A percentile compares a stretch with the other conserved stretches of the same genome.
Conservation (phyloP, 2,113 vertebrate species). For the Cololabis saira region DNA sequence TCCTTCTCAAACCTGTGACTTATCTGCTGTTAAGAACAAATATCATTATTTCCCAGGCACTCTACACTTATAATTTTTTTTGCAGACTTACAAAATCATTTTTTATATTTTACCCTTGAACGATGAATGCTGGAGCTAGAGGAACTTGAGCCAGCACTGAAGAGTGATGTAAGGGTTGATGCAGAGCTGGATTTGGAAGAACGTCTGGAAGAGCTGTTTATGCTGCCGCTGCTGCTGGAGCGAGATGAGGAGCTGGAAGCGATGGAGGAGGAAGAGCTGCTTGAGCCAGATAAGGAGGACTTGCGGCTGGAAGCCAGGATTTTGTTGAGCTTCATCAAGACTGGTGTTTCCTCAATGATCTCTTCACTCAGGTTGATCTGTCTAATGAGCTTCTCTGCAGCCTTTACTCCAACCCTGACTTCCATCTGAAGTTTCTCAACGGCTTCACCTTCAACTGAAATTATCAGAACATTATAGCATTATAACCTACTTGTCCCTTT, state of each 20-base stretch:
- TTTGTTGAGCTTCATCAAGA: slow-evolving; percentile 80
- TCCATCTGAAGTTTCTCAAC: slow-evolving; percentile 85
- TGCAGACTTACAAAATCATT: not conserved
- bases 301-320: slow-evolving; percentile 69
- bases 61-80: not conserved
- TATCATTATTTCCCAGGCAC: slow-evolving; percentile 3
- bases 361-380: slow-evolving; percentile 62
- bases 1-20: slow-evolving; percentile 45
- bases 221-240: slow-evolving; percentile 3
- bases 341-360: slow-evolving; percentile 18
- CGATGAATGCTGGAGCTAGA: slow-evolving; percentile 45
- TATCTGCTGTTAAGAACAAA: slow-evolving; percentile 37
- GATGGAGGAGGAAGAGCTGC: not conserved
- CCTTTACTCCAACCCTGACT: slow-evolving; percentile 79
- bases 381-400: slow-evolving; percentile 79
- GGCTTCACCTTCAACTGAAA: slow-evolving; percentile 68
- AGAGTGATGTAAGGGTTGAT: slow-evolving; percentile 62
- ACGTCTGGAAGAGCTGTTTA: not conserved
- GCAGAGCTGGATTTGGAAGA: slow-evolving; percentile 48
- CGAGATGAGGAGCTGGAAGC: slow-evolving; percentile 44
- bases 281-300: slow-evolving; percentile 39
- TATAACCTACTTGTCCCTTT: not conserved
- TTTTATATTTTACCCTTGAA: slow-evolving; percentile 37
- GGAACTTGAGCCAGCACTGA: slow-evolving; percentile 61
- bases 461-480: not conserved